A percentile compares a stretch with the other conserved stretches of the same genome.
Evolutionary conservation across 2,888 invertebrate genomes (phyloP).

Genomic region (Acleris literana): DNA sequence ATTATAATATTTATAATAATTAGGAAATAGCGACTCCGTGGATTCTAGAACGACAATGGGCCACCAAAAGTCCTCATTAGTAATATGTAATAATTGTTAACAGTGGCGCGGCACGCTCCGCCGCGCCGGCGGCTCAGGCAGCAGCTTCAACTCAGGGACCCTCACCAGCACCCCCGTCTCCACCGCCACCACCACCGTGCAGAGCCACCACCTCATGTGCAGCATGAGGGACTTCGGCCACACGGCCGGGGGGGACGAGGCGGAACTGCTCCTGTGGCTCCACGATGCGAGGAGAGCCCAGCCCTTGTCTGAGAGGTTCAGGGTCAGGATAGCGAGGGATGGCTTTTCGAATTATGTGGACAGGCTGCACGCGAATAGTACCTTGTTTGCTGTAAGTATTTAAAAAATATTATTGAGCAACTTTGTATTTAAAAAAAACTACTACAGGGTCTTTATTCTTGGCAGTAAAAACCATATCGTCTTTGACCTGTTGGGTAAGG

Average conservation of each 20-base stretch:
- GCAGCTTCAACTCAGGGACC: slow-evolving; percentile 76
- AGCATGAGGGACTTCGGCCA: slow-evolving; percentile 95
- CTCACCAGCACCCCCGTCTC: slow-evolving; percentile 60
- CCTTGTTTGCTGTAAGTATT: slow-evolving; percentile 90
- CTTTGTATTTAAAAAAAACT: too few relatives aligned
- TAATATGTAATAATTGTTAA: slow-evolving; percentile 18
- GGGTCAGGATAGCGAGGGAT: slow-evolving; percentile 94
- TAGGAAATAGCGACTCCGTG: too few relatives aligned
- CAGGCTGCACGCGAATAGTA: slow-evolving; percentile 93
- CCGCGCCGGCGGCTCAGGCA: slow-evolving; percentile 74
- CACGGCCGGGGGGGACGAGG: slow-evolving; percentile 94
- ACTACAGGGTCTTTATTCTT: too few relatives aligned
- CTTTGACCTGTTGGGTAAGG: too few relatives aligned
- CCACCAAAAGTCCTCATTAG: too few relatives aligned
- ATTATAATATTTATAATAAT: too few relatives aligned
- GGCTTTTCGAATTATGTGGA: slow-evolving; percentile 95
- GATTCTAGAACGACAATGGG: too few relatives aligned
- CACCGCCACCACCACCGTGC: slow-evolving; percentile 55
- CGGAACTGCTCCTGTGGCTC: slow-evolving; percentile 93
- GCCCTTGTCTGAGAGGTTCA: slow-evolving; percentile 94
- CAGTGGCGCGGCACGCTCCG: slow-evolving; percentile 79
- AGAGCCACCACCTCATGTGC: slow-evolving; percentile 88
- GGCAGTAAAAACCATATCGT: too few relatives aligned
- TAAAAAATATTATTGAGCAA: too few relatives aligned
- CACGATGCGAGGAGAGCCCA: slow-evolving; percentile 91